Base-by-base conservation (phyloP, 2,888 invertebrate genomes). In the Lasius fuliginosus region DNA sequence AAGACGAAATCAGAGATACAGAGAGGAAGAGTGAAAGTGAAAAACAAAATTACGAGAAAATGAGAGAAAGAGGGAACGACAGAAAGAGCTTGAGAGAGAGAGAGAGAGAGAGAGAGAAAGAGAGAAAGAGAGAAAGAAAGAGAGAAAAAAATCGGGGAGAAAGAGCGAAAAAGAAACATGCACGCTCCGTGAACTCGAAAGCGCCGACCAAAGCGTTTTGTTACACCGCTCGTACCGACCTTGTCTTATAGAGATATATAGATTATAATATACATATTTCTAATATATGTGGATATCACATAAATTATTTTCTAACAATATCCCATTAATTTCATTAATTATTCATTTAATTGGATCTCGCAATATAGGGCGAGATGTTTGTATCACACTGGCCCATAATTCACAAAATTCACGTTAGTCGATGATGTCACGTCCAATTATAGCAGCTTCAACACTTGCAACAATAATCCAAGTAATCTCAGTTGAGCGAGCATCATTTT, bases 121-220 rank as follows among this genome's bases (percentile, higher is more conserved):
- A n/a, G n/a, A 30, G 40, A 71, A 49, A 68, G 36, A 60, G 18
- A 64, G 33, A 75, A n/a, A 76, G 4, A 64, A 62, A 65, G 33
- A 62, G 6, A 73, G 23, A 85, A 33, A 76, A 27, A 42, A 85
- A 74, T 27, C 33, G 76, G 76, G 46, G 68, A 49, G 58, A 42
- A 60, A 68, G 56, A 84, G 73, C 83, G 60, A 88, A 74, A 90
- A 85, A 88, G 58, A 81, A 84, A 89, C 90, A 87, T 90, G 87
- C 87, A 90, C 90, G 90, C 90, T 88, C 88, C 90, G 89, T 90
- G 90, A 90, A 90, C 89, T 90, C 90, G 90, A 90, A 90, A 90
- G 90, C 90, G 90, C 88, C 87, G 90, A 90, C 87, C 79, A 90
- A 90, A 90, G 90, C 90, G 90, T 90, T 90, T 90, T 90, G 90